phyloP scores from a whole-genome alignment of 2,113 vertebrate genomes.

The Dipodomys spectabilis region DNA sequence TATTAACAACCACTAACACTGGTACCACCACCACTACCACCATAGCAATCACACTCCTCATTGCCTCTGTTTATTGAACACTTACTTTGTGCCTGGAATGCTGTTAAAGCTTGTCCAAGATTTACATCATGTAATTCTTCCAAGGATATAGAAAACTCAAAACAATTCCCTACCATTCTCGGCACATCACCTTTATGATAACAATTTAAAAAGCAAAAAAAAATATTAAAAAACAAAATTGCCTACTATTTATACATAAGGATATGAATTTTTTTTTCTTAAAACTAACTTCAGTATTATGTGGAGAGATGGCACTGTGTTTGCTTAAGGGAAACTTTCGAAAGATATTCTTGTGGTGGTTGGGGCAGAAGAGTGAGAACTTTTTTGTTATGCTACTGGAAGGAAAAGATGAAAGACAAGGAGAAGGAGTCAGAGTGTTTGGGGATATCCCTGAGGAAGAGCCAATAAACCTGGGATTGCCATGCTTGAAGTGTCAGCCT shows the following conservation, averaged over 20 bases:
- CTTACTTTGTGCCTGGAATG: neutral
- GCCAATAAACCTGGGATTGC: neutral
- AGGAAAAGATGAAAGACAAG: neutral
- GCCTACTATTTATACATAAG: neutral
- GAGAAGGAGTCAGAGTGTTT: neutral
- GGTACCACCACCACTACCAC: neutral
- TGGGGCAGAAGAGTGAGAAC: neutral
- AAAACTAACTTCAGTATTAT: neutral
- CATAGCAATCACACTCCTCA: neutral
- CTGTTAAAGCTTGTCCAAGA: neutral
- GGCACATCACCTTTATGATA: too few species aligned
- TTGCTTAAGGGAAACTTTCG: slow-evolving; percentile 26
- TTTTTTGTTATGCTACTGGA: neutral
- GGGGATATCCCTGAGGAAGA: neutral
- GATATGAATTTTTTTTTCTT: neutral
- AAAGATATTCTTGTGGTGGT: neutral
- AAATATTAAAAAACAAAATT: neutral
- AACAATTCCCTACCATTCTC: too few species aligned
- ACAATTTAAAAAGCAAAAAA: too few species aligned
- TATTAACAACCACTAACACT: neutral
- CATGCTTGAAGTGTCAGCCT: too few species aligned
- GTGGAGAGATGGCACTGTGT: neutral
- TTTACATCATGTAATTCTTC: neutral
- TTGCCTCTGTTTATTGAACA: neutral
- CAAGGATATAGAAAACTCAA: neutral